These are phyloP conservation scores for Melieria picta DNA, from an alignment of 2,888 invertebrate genomes.

Conservation along the genomic window DNA sequence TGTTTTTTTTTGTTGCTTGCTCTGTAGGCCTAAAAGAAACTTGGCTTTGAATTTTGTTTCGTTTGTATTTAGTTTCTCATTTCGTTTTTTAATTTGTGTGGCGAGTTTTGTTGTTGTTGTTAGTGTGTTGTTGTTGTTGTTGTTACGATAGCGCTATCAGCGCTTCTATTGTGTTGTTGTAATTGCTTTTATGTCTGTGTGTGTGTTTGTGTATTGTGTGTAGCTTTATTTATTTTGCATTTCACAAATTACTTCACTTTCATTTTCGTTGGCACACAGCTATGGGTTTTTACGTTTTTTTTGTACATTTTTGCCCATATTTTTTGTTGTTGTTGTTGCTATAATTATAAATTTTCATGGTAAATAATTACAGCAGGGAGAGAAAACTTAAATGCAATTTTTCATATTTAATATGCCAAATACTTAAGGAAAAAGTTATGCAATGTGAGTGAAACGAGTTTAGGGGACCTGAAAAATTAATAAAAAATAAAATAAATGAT, in stretches of 20 bases:
- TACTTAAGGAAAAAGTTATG: too few species aligned
- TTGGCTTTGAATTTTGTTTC: conserved; percentile 39
- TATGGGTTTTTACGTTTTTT: too few species aligned
- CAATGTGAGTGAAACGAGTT: too few species aligned
- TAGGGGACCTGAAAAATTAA: too few species aligned
- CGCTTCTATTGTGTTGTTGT: too few species aligned
- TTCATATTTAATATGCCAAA: too few species aligned
- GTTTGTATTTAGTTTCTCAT: conserved; percentile 48
- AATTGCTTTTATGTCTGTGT: background rate
- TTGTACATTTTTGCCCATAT: too few species aligned
- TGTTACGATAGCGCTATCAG: background rate
- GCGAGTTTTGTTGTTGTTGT: conserved; percentile 9
- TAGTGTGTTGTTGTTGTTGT: conserved; percentile 18
- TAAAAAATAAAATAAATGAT: too few species aligned
- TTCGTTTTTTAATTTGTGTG: background rate
- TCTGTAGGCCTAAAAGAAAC: conserved; percentile 36
- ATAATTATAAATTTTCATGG: too few species aligned
- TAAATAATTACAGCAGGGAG: too few species aligned
- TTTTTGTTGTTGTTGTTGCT: too few species aligned
- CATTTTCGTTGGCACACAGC: background rate
- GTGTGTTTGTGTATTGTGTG: background rate
- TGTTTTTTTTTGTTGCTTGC: conserved; percentile 5
- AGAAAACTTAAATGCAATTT: too few species aligned
- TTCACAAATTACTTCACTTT: background rate
- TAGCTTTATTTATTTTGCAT: conserved; percentile 5